Conservation (phyloP, 1,140 invertebrate genomes). For the Ephestia elutella region DNA sequence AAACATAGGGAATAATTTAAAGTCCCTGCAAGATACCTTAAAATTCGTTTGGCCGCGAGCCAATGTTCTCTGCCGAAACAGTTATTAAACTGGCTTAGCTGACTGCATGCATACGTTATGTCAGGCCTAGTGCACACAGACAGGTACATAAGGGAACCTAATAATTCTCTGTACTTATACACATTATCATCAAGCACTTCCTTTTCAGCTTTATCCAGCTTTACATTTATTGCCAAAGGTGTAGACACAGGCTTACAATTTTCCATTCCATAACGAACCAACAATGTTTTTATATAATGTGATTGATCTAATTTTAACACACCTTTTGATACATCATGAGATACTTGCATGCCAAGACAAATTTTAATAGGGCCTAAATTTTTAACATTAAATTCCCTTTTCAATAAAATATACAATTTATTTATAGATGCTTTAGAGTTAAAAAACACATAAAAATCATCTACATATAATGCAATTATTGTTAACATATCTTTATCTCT, state of each 20-base stretch:
- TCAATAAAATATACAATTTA: neutral
- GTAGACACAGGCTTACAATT: neutral
- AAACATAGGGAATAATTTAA: neutral
- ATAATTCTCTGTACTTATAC: conserved; percentile 12
- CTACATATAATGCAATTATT: too few species aligned
- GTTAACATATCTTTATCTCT: too few species aligned
- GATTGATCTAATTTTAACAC: conserved; percentile 6
- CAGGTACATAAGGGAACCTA: conserved; percentile 21
- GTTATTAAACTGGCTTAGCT: conserved; percentile 23
- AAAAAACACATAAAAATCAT: neutral
- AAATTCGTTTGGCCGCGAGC: conserved; percentile 2
- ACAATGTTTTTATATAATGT: conserved; percentile 5
- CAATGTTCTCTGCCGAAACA: conserved; percentile 10
- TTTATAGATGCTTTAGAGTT: neutral
- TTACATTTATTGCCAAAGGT: neutral
- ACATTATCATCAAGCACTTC: conserved; percentile 1
- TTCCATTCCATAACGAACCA: neutral
- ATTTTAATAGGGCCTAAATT: too few species aligned
- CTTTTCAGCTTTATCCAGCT: neutral
- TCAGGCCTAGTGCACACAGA: conserved; percentile 60
- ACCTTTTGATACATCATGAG: neutral
- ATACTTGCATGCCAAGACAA: too few species aligned
- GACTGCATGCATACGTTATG: conserved; percentile 59
- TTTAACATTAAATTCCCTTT: too few species aligned
- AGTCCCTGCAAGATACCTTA: conserved; percentile 10